Evolutionary conservation across 2,113 vertebrate genomes (phyloP).

Genomic region (Trematocara macrostoma): DNA sequence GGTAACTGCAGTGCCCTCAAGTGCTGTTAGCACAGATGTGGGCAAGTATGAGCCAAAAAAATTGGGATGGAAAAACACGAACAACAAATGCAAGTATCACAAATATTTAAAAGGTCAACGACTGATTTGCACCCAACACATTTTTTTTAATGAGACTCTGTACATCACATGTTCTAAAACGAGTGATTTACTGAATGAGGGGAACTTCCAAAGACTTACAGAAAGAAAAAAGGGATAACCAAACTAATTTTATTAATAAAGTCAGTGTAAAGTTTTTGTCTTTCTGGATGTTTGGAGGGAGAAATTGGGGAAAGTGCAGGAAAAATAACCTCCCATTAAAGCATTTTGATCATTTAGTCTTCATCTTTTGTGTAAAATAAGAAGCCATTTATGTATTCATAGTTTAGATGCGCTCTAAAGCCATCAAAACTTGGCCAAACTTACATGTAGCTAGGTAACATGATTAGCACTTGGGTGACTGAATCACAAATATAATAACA

Average conservation of each 20-base stretch:
- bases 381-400: background rate
- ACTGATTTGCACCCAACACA: background rate
- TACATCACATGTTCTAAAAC: background rate
- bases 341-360: background rate
- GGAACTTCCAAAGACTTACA: background rate
- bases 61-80: background rate
- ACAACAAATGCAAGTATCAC: background rate
- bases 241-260: background rate
- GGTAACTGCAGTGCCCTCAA: background rate
- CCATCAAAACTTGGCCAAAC: background rate
- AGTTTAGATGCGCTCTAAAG: background rate
- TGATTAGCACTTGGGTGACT: background rate
- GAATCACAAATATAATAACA: background rate
- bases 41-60: background rate
- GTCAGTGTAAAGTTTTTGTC: background rate
- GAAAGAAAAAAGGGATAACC: background rate
- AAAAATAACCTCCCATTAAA: background rate
- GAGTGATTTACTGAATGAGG: background rate
- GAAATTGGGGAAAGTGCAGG: background rate
- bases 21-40: background rate
- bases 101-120: background rate
- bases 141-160: background rate
- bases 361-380: background rate
- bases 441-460: background rate
- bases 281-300: background rate